Evolutionary conservation across 2,797 vertebrate species (phyloP), one percentile per base, ranked within the genome.

Genomic region (Sebastes aleutianus): DNA sequence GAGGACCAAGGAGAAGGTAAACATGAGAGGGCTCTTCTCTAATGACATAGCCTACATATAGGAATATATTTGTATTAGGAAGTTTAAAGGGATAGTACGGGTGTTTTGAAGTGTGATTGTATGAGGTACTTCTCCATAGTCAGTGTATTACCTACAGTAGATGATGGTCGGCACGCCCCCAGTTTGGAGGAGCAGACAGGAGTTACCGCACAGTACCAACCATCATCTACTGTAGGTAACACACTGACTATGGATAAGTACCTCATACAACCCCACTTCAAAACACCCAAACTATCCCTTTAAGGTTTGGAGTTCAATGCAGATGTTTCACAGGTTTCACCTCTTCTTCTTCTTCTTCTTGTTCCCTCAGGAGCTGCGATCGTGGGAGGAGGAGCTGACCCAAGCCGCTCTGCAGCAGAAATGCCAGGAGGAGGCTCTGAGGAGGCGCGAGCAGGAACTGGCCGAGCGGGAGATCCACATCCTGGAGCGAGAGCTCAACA

Each of bases 391-490:
- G 90, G 98, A 99, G 90, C 93, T 99, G 89, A 97, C 95, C 2
- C 95, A 93, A 65, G 98, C 98, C 0, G 98, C 98, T 0, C 92
- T 99, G 79, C 97, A 99, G 89, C 98, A 99, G 95, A 99, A 99
- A 91, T 97, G 96, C 88, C 98, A 99, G 20, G 97, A 99, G 91
- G 98, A 99, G 93, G 93, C 97, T 62, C 91, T 99, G 72, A 94
- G 96, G 87, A 96, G 96, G 67, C 95, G 98, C 1, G 98, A 99
- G 85, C 98, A 99, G 91, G 98, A 99, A 57, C 95, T 99, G 80
- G 98, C 98, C 0, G 98, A 99, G 87, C 91, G 98, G 0, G 98
- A 99, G 91, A 99, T 99, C 39, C 97, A 99, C 91, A 98, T 99
- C 87, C 93, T 99, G 90, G 98, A 99, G 71, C 94, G 98, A 12